Evolutionary conservation across 1,140 invertebrate species (phyloP).

Genomic region (Temnothorax nylanderi): DNA sequence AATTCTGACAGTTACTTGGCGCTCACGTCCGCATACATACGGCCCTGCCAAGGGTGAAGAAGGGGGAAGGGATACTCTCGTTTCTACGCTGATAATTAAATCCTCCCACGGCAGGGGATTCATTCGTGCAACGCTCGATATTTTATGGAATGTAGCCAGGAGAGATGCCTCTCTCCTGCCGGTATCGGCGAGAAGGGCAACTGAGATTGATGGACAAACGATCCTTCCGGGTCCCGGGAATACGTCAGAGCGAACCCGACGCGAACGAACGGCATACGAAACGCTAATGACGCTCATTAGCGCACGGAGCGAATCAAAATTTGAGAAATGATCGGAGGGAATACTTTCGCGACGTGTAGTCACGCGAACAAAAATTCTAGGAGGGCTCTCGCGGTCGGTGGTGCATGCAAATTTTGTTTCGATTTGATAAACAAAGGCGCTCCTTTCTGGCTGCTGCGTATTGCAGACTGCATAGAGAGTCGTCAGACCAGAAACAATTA

Average conservation of each 20-base stretch:
- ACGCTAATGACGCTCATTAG: constrained; percentile 2
- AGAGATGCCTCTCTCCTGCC: constrained; percentile 16
- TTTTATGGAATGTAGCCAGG: constrained; percentile 36
- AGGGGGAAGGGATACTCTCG: not conserved
- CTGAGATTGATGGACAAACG: constrained; percentile 57
- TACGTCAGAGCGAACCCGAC: not conserved
- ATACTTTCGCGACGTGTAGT: constrained; percentile 48
- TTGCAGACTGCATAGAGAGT: constrained; percentile 78
- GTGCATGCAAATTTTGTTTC: constrained; percentile 73
- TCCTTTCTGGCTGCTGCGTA: constrained; percentile 69
- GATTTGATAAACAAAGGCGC: constrained; percentile 72
- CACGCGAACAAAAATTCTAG: constrained; percentile 62
- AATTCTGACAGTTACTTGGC: constrained; percentile 63
- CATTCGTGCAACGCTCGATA: constrained; percentile 35
- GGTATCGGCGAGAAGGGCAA: constrained; percentile 1
- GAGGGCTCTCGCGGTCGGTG: constrained; percentile 63
- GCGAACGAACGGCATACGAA: not conserved
- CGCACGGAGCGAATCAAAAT: constrained; percentile 21
- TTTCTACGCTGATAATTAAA: constrained; percentile 49
- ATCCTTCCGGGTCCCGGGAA: constrained; percentile 39
- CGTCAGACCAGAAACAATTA: constrained; percentile 84
- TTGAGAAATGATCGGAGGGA: constrained; percentile 54
- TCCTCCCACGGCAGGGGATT: constrained; percentile 50
- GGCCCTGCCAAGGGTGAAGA: not conserved
- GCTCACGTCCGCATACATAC: constrained; percentile 17